Conservation (phyloP, 2,113 vertebrate species). For the Butorides virescens region DNA sequence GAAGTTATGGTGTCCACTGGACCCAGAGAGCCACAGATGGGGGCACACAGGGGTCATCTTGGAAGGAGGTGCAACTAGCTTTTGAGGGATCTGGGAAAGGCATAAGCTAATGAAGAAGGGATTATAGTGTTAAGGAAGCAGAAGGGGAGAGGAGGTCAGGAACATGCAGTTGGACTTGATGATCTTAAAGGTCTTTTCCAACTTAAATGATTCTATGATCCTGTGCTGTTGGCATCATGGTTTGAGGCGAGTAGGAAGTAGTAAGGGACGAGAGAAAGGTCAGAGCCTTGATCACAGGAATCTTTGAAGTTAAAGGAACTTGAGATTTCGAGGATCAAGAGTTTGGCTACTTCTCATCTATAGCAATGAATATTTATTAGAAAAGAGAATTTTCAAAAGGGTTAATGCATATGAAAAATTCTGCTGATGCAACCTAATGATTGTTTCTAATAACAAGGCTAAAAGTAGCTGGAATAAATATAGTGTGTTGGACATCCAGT, state of each 20-base stretch:
- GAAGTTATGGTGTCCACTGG: accelerated
- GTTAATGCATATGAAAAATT: background rate
- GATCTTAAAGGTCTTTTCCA: no score
- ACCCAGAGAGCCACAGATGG: background rate
- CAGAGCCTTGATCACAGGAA: background rate
- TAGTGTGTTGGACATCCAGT: background rate
- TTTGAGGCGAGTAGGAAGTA: background rate
- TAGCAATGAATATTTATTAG: background rate
- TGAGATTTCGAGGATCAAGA: background rate
- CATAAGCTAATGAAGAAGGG: background rate
- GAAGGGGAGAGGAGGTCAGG: background rate
- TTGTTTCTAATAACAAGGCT: background rate
- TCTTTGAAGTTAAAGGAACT: background rate
- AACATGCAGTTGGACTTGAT: background rate
- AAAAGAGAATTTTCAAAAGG: background rate
- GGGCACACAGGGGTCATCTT: accelerated
- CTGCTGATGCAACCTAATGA: background rate
- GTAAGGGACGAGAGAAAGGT: background rate
- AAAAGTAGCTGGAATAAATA: background rate
- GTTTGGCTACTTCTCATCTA: background rate
- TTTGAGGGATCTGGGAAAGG: background rate
- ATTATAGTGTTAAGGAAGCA: background rate
- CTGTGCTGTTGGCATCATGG: background rate
- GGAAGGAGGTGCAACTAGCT: background rate
- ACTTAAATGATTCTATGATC: no score